phyloP scores from a whole-genome alignment of 2,113 vertebrate genomes.

The Arothron firmamentum region DNA sequence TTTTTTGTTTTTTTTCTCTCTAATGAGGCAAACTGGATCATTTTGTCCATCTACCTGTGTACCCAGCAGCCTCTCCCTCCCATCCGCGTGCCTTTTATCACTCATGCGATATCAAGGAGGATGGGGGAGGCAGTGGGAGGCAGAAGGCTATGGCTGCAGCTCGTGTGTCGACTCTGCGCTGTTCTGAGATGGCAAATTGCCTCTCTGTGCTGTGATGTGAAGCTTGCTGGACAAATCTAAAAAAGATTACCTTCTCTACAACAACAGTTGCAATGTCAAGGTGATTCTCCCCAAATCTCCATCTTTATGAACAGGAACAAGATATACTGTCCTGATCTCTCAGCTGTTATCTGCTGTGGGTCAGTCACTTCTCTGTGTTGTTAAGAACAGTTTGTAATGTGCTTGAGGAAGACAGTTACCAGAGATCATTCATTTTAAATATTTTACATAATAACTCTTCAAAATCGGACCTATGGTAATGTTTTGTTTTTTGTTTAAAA shows the following conservation, averaged over 20 bases:
- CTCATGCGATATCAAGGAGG: conserved; percentile 12
- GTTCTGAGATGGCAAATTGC: conserved; percentile 52
- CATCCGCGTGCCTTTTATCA: conserved; percentile 30
- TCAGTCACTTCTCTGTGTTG: too few species aligned
- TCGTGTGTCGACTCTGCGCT: conserved; percentile 55
- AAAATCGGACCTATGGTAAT: too few species aligned
- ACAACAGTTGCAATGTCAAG: conserved; percentile 45
- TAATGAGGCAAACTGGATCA: conserved; percentile 66
- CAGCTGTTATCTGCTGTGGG: too few species aligned
- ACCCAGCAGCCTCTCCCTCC: conserved; percentile 17
- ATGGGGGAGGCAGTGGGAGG: not conserved
- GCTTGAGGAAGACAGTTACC: too few species aligned
- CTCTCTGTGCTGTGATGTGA: conserved; percentile 56
- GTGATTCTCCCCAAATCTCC: conserved; percentile 36
- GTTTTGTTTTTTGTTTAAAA: too few species aligned
- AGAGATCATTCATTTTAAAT: too few species aligned
- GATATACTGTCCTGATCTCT: too few species aligned
- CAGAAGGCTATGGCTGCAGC: conserved; percentile 40
- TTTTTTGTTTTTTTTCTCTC: conserved; percentile 23
- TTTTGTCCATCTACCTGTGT: conserved; percentile 63
- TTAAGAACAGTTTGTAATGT: too few species aligned
- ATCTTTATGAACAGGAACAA: conserved; percentile 4
- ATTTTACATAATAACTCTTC: too few species aligned
- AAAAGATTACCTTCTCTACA: conserved; percentile 46
- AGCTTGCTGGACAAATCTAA: conserved; percentile 49